Percentiles rank a stretch among this genome's conserved stretches.
Conservation (phyloP, 2,113 vertebrate genomes). For the Sakesphorus luctuosus region DNA sequence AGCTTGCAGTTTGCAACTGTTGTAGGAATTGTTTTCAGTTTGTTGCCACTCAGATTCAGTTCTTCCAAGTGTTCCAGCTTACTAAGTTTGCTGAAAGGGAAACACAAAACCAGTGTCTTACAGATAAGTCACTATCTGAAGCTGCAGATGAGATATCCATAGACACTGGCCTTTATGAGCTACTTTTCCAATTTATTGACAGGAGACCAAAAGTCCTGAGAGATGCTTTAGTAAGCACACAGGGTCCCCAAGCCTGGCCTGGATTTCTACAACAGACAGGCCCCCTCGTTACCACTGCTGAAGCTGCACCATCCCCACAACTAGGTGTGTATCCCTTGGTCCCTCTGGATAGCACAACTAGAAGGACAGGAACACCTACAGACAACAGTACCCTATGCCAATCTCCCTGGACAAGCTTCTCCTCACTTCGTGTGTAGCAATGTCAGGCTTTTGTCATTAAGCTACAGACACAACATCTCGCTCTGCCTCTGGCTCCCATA, state of each 20-base stretch:
- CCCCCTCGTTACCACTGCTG: neutral
- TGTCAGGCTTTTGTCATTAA: neutral
- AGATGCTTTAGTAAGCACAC: neutral
- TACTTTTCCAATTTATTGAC: neutral
- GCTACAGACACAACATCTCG: neutral
- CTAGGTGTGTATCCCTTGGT: neutral
- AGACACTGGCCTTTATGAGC: neutral
- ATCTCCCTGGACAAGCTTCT: neutral
- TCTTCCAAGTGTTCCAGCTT: constrained; percentile 94
- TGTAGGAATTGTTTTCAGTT: constrained; percentile 93
- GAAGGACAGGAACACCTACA: neutral
- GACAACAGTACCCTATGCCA: neutral
- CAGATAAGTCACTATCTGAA: neutral
- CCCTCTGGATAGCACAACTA: neutral
- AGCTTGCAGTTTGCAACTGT: constrained; percentile 93
- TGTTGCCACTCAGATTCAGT: constrained; percentile 94
- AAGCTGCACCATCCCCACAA: neutral
- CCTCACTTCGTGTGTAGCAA: neutral
- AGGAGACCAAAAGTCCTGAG: neutral
- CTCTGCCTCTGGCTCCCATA: neutral
- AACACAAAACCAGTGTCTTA: neutral
- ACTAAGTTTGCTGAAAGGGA: constrained; percentile 88
- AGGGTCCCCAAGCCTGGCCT: neutral
- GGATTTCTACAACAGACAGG: neutral
- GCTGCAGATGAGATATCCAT: neutral